Evolutionary conservation across 1,140 invertebrate genomes (phyloP).

Genomic region (Heliconius himera): DNA sequence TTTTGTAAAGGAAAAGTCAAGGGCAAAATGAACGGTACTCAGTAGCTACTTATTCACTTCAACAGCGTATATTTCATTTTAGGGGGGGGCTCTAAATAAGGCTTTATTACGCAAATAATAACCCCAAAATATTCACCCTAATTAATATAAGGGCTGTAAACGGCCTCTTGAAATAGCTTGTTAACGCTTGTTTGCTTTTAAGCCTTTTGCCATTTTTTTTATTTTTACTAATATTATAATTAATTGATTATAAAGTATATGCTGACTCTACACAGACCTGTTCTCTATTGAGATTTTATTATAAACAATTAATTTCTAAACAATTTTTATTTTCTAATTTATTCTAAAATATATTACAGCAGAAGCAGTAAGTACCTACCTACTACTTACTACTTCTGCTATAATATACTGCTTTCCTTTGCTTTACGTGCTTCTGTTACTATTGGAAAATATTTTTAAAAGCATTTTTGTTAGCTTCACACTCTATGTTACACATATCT

Average conservation of each 20-base stretch:
- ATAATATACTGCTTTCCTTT: no score
- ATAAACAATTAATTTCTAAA: no score
- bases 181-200: constrained; percentile 44
- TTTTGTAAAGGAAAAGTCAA: constrained; percentile 7
- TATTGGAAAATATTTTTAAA: background rate
- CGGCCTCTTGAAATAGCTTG: constrained; percentile 53
- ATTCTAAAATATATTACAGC: no score
- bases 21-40: constrained; percentile 38
- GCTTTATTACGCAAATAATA: constrained; percentile 80
- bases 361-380: no score
- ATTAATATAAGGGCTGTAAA: constrained; percentile 76
- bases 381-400: no score
- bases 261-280: no score
- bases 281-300: no score
- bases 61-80: constrained; percentile 79
- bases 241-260: background rate
- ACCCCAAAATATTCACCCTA: constrained; percentile 76
- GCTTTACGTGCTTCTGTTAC: no score
- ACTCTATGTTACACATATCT: background rate
- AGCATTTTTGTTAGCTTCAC: background rate
- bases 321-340: no score
- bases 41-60: constrained; percentile 65
- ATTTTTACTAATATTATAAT: background rate
- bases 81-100: constrained; percentile 72
- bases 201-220: constrained; percentile 33